phyloP scores from a whole-genome alignment of 2,888 invertebrate genomes.

The Piscicola geometra region DNA sequence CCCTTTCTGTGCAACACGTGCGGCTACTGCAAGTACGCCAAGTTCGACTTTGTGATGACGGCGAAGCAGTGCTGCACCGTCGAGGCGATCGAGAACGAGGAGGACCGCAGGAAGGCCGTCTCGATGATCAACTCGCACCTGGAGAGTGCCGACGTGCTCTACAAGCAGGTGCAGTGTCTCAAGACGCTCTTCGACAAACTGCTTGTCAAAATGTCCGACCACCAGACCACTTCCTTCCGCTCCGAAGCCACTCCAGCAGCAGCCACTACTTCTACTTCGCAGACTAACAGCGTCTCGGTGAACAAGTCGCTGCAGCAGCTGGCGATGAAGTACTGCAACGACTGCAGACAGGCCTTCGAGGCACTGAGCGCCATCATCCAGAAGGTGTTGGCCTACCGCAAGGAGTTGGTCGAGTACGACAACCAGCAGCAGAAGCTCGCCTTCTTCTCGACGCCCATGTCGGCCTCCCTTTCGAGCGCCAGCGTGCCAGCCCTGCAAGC shows the following conservation, averaged over 20 bases:
- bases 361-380: slow-evolving; percentile 73
- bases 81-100: slow-evolving; percentile 92
- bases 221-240: slow-evolving; percentile 85
- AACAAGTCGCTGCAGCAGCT: slow-evolving; percentile 87
- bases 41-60: slow-evolving; percentile 89
- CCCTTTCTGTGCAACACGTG: slow-evolving; percentile 97
- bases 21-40: slow-evolving; percentile 98
- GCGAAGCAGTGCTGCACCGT: slow-evolving; percentile 91
- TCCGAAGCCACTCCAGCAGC: neutral
- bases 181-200: slow-evolving; percentile 81
- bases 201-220: slow-evolving; percentile 71
- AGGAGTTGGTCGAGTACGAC: slow-evolving; percentile 86
- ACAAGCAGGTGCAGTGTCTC: slow-evolving; percentile 80
- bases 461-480: slow-evolving; percentile 33
- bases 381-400: slow-evolving; percentile 82
- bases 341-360: slow-evolving; percentile 89
- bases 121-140: slow-evolving; percentile 80
- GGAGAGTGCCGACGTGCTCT: slow-evolving; percentile 89
- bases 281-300: slow-evolving; percentile 51
- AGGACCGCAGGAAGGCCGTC: slow-evolving; percentile 86
- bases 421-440: slow-evolving; percentile 59
- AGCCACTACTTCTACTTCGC: neutral
- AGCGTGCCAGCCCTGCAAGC: slow-evolving; percentile 15
- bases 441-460: slow-evolving; percentile 37
- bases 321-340: slow-evolving; percentile 89